A percentile compares a stretch with the other conserved stretches of the same genome.
These are phyloP conservation scores for Meloe dianella DNA, from an alignment of 2,888 invertebrate species.

Conservation along the genomic window DNA sequence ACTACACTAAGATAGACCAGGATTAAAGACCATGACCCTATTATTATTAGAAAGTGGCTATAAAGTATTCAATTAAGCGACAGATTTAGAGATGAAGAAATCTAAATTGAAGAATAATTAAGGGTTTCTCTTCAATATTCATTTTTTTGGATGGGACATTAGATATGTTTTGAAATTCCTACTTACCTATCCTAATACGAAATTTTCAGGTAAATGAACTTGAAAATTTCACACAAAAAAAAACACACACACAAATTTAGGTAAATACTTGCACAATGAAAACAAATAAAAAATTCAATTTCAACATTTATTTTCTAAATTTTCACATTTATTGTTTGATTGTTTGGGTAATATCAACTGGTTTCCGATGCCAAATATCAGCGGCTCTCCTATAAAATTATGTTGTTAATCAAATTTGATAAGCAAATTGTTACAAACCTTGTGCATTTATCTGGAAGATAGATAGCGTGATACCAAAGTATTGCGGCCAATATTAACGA, in stretches of 20 bases:
- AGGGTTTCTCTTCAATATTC: neutral
- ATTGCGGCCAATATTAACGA: constrained; percentile 72
- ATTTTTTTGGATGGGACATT: too few relatives aligned
- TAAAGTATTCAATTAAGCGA: constrained; percentile 7
- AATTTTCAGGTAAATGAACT: too few relatives aligned
- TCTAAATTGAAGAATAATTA: neutral
- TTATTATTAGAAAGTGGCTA: constrained; percentile 9
- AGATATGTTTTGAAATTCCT: too few relatives aligned
- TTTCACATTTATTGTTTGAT: neutral
- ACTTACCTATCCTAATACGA: too few relatives aligned
- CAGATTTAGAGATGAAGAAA: neutral
- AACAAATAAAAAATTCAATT: neutral
- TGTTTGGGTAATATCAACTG: constrained; percentile 5
- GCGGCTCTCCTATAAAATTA: constrained; percentile 34
- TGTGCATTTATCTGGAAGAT: constrained; percentile 67
- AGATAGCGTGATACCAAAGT: constrained; percentile 70
- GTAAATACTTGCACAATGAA: neutral
- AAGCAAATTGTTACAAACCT: constrained; percentile 59
- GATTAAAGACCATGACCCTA: constrained; percentile 1
- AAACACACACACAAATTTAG: too few relatives aligned
- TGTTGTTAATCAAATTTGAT: neutral
- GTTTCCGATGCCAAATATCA: constrained; percentile 33
- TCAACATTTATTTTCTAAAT: constrained; percentile 2
- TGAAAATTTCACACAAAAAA: too few relatives aligned
- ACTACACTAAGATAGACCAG: neutral